Conservation (phyloP, 2,113 vertebrate genomes). For the Perognathus longimembris region DNA sequence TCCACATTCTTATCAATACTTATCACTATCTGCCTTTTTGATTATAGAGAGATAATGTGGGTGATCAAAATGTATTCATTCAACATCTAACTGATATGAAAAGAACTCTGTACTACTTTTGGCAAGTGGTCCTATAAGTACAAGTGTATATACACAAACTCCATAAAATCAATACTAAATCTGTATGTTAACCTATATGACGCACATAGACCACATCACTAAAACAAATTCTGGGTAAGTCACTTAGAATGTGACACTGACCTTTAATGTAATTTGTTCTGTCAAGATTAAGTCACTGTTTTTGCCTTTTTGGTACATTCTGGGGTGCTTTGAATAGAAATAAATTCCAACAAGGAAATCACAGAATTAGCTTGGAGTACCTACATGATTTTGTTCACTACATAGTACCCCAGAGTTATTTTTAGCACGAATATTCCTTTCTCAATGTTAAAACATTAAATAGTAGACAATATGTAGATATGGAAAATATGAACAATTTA, state of each 20-base stretch:
- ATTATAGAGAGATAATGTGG: neutral
- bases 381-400: neutral
- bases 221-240: slow-evolving; percentile 46
- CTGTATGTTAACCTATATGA: slow-evolving; percentile 32
- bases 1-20: neutral
- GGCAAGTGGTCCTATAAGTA: slow-evolving; percentile 15
- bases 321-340: neutral
- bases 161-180: slow-evolving; percentile 27
- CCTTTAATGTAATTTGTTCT: slow-evolving; percentile 51
- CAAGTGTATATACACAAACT: slow-evolving; percentile 14
- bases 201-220: neutral
- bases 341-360: slow-evolving; percentile 25
- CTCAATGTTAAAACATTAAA: neutral
- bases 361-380: neutral
- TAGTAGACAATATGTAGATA: neutral
- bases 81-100: slow-evolving; percentile 25
- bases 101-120: neutral
- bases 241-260: slow-evolving; percentile 35
- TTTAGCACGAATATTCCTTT: neutral
- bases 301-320: slow-evolving; percentile 9
- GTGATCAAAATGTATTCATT: slow-evolving; percentile 31
- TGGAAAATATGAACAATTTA: neutral
- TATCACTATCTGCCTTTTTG: neutral
- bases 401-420: neutral
- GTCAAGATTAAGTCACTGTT: slow-evolving; percentile 5